phyloP scores from a whole-genome alignment of 1,140 invertebrate genomes.

The Phortica variegata region DNA sequence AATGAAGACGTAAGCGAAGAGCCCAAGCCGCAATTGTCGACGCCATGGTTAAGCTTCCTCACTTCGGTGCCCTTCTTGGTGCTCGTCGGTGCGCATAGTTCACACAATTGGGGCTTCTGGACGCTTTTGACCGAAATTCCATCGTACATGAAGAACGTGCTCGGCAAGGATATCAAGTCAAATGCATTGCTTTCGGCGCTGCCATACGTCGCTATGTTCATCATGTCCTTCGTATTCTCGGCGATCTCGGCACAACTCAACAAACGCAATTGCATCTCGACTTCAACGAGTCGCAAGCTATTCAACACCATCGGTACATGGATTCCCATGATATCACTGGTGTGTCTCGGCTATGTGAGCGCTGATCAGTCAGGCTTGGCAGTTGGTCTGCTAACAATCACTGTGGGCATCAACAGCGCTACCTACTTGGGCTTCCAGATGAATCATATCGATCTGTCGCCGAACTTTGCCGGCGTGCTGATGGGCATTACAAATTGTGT shows the following conservation, averaged over 20 bases:
- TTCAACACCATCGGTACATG: slow-evolving; percentile 68
- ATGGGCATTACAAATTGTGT: slow-evolving; percentile 73
- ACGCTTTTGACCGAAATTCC: slow-evolving; percentile 90
- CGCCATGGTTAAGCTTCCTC: slow-evolving; percentile 74
- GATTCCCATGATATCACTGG: slow-evolving; percentile 65
- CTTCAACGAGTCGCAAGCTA: slow-evolving; percentile 65
- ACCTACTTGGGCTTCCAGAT: slow-evolving; percentile 71
- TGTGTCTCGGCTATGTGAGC: slow-evolving; percentile 66
- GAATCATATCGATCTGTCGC: slow-evolving; percentile 74
- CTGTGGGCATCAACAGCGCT: slow-evolving; percentile 76
- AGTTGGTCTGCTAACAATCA: slow-evolving; percentile 64
- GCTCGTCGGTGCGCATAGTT: slow-evolving; percentile 77
- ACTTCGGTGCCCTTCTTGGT: slow-evolving; percentile 81
- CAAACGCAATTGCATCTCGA: slow-evolving; percentile 61
- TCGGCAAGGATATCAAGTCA: slow-evolving; percentile 76
- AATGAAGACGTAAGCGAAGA: slow-evolving; percentile 12
- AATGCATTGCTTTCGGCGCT: slow-evolving; percentile 74
- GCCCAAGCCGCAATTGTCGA: slow-evolving; percentile 24
- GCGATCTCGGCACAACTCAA: slow-evolving; percentile 61
- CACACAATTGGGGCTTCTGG: slow-evolving; percentile 94
- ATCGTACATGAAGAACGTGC: slow-evolving; percentile 81
- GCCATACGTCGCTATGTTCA: slow-evolving; percentile 77
- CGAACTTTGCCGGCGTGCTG: slow-evolving; percentile 74
- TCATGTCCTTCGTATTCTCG: slow-evolving; percentile 66
- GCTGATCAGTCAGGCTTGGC: slow-evolving; percentile 59